Conservation (phyloP, 2,113 vertebrate genomes). For the Zootoca vivipara region DNA sequence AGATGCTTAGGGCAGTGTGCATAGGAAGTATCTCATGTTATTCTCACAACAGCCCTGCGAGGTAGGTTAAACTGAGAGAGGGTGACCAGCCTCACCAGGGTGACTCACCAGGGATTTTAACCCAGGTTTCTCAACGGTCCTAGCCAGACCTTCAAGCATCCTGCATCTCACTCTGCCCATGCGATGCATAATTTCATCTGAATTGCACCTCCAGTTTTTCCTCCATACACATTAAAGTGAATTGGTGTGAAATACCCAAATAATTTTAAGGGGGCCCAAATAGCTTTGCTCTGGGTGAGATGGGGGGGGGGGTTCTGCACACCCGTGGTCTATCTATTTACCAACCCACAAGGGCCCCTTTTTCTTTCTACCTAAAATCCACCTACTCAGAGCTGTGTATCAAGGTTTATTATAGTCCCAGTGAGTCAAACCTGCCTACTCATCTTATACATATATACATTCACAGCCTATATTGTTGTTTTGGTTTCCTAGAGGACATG, state of each 20-base stretch:
- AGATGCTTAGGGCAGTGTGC: neutral
- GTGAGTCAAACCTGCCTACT: conserved; percentile 9
- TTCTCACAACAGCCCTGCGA: neutral
- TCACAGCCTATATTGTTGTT: conserved; percentile 20
- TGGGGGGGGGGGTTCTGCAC: neutral
- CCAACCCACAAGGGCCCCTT: neutral
- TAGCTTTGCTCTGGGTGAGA: neutral
- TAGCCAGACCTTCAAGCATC: neutral
- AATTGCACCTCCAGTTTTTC: neutral
- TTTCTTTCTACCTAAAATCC: neutral
- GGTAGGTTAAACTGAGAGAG: neutral
- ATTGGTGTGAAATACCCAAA: neutral
- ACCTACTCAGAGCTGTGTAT: neutral
- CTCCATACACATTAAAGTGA: neutral
- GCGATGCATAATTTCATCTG: neutral
- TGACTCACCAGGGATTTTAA: neutral
- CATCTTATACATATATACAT: conserved; percentile 18
- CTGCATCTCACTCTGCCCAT: neutral
- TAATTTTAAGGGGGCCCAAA: neutral
- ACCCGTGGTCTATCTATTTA: neutral
- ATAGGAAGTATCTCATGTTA: too few relatives aligned
- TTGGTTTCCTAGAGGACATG: conserved; percentile 22
- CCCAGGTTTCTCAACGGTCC: neutral
- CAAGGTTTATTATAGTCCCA: neutral
- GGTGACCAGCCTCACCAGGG: too few relatives aligned